phyloP scores from a whole-genome alignment of 2,113 vertebrate genomes.

The Cavia aperea region DNA sequence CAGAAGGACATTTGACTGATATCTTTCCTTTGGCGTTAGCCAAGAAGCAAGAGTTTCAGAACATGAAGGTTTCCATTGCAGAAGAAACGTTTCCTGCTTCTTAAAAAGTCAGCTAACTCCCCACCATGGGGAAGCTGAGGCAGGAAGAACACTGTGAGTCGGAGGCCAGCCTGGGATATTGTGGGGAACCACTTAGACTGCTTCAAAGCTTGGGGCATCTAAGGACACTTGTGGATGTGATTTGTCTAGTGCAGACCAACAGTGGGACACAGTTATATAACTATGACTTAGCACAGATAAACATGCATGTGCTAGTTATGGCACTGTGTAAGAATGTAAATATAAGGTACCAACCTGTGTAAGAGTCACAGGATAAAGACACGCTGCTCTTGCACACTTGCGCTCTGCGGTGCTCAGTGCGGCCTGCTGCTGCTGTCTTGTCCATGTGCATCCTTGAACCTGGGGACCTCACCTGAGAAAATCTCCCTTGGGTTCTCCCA shows the following conservation, averaged over 20 bases:
- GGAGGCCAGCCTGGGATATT: background rate
- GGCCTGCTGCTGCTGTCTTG: background rate
- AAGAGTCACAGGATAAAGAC: background rate
- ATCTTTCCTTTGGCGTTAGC: background rate
- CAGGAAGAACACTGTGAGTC: background rate
- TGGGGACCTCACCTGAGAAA: background rate
- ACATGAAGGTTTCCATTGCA: background rate
- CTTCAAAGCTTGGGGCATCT: background rate
- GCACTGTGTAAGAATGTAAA: background rate
- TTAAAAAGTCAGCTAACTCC: background rate
- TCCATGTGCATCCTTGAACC: background rate
- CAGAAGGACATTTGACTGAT: background rate
- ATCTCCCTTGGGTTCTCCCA: background rate
- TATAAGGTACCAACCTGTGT: background rate
- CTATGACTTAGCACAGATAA: background rate
- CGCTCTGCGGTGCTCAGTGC: background rate
- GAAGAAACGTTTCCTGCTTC: background rate
- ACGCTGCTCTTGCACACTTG: background rate
- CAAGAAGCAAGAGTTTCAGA: background rate
- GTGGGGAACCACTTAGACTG: background rate
- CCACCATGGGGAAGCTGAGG: background rate
- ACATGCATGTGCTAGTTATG: background rate
- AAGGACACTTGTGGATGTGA: background rate
- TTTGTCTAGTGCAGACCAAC: background rate
- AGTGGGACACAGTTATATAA: background rate